Evolutionary conservation across 2,113 vertebrate genomes (phyloP), one percentile per base, ranked within the genome.

Genomic region (Martes martes): DNA sequence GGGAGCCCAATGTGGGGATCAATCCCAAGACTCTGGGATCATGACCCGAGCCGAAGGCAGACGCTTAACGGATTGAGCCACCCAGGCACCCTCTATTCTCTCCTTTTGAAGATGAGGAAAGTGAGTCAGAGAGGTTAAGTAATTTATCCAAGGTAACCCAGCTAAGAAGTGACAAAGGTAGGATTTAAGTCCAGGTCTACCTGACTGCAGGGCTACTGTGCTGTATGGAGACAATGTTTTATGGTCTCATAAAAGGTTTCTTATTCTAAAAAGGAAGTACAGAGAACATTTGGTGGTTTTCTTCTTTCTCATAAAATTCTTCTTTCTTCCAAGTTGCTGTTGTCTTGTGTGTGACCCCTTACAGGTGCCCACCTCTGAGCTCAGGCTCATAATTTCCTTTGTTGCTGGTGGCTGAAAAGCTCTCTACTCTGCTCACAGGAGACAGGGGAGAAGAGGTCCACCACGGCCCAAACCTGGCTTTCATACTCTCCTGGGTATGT

Each of bases 281-380:
- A 61, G 55, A 81, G 74, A 94, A 45, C 1, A 1, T 26, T 33
- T 55, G 24, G 15, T 55, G 76, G 31, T 79, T 79, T 52, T 79
- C 39, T 52, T n/a, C 23, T 93, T 55, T 57, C 5, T 50, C 55
- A 50, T 47, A 59, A 26, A 65, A 52, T 19, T 50, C n/a, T 83
- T 90, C 74, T 97, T 88, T 90, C 76, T 89, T 91, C 28, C 24
- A 78, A 65, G 67, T 73, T 89, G 85, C 89, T 93, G 76, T 95
- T 91, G 9, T 50, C 86, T 92, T 91, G 50, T 57, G 55, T 82
- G 28, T 91, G 50, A 79, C 21, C 33, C 74, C 4, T 23, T 21
- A 8, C 4, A 82, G 36, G 47, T 79, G 31, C 42, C 39, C 7
- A 36, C 50, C n/a, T 89, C 65, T 67, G 84, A 92, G 59, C 28